Conservation (phyloP, 2,797 vertebrate species). For the Gambelia wislizenii region DNA sequence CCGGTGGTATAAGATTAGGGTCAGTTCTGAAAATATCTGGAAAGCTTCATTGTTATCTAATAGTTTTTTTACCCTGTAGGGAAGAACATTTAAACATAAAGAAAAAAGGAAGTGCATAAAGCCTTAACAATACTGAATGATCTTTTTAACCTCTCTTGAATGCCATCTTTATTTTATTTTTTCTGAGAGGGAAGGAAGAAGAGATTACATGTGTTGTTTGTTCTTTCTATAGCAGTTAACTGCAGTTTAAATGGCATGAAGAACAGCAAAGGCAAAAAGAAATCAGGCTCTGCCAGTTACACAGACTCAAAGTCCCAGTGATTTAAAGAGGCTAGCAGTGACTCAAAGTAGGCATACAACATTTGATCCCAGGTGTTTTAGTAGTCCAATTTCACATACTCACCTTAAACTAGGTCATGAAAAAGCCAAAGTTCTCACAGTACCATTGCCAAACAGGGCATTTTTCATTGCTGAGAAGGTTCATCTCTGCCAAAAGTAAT, state of each 20-base stretch:
- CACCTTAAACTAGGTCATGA: conserved; percentile 20
- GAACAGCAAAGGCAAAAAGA: not conserved
- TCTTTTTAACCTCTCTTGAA: conserved; percentile 26
- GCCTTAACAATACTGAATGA: not conserved
- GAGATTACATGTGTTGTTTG: not conserved
- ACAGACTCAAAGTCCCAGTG: not conserved
- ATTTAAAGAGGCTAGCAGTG: conserved; percentile 35
- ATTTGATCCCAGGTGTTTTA: conserved; percentile 21
- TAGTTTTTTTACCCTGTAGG: conserved; percentile 6
- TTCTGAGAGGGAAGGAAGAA: not conserved
- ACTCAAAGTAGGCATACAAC: not conserved
- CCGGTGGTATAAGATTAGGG: not conserved
- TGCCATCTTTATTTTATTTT: not conserved
- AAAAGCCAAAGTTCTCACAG: not conserved
- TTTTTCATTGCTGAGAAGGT: not conserved
- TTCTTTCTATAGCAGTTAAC: conserved; percentile 21
- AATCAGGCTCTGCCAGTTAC: conserved; percentile 17
- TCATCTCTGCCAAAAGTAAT: not conserved
- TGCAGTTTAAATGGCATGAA: not conserved
- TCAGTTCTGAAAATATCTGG: conserved; percentile 26
- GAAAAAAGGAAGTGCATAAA: conserved; percentile 2
- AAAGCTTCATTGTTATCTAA: conserved; percentile 27
- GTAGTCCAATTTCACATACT: not conserved
- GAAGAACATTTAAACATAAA: conserved; percentile 13
- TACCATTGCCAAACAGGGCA: not conserved